Base-by-base conservation (phyloP, 2,888 invertebrate species). In the Pterostichus niger region DNA sequence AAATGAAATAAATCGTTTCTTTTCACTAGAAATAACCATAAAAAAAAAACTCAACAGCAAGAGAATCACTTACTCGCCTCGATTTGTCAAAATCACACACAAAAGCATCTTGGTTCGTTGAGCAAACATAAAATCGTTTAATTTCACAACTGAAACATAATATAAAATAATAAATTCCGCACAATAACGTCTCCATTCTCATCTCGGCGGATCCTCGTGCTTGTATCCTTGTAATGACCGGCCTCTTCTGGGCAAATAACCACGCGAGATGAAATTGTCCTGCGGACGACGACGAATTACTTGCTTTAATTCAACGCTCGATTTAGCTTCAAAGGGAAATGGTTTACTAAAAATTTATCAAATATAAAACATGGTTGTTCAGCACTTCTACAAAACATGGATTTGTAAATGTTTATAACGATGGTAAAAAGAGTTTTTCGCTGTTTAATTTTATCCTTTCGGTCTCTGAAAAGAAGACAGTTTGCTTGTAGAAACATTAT, bases 101-200 rank as follows among this genome's bases (percentile, higher is more conserved):
- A 75, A 52, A 52, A 49, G 33, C 75, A 13, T 33, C 71, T 10
- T 52, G 75, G 75, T 75, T 52, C 33, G 75, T 52, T 75, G 75
- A 31, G 52, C 75, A 75, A 75, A 52, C 75, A 75, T 75, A 75
- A 75, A 75, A 75, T 75, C 75, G 33, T 75, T 75, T 75, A 75
- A 75, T 75, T 75, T 52, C 75, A 75, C 75, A 75, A 52, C 75
- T 75, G 33, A 49, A 31, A 75, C 52, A 75, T 75, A 75, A 75
- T 75, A 75, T 52, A 73, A 73, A 73, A 73, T 73, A 75, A 75
- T 75, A 75, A 75, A 75, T 75, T 75, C 75, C 75, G 52, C 75
- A 75, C 75, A 75, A 75, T 75, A 75, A 75, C 49, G 33, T 52
- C 52, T 52, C 49, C 52, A 75, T 71, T 46, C 33, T 17, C 59